Base-by-base conservation (phyloP, 64 coral and sea anemone species). In the Stylophora pistillata region DNA sequence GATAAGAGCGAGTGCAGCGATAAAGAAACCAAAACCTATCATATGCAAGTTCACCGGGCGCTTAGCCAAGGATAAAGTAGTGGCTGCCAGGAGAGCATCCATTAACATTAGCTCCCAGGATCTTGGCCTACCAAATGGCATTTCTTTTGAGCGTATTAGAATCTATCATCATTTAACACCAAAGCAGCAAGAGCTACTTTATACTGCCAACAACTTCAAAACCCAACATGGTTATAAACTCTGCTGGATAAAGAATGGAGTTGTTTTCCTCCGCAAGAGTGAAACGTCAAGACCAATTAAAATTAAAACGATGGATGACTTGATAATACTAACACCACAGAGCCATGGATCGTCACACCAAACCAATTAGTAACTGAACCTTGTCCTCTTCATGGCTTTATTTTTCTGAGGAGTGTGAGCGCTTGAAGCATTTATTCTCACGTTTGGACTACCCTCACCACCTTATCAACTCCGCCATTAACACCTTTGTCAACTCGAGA, bases 191-290 rank as follows among this genome's bases (percentile, higher is more conserved):
- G 70, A 72, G 70, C 70, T 72, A 5, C 70, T 21, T 72, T n/a
- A 72, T 72, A 72, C 23, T 28, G 70, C 70, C 70, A 72, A 72
- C 26, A 25, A 72, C 70, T 72, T 72, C 0, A 72, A 72, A 26
- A 21, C 70, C 26, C 70, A 72, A 72, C 70, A 29, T 72, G 70
- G 23, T 28, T 72, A 72, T 29, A 72, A 72, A 72, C 28, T 72
- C 26, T 72, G 70, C 26, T 72, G 70, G 70, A n/a, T n/a, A 72
- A 72, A 72, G 21, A 47, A 47, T 47, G 37, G 37, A 47, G 37
- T 7, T n/a, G n/a, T n/a, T n/a, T n/a, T n/a, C n/a, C n/a, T n/a
- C n/a, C n/a, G n/a, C n/a, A n/a, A n/a, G n/a, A n/a, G n/a, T n/a
- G n/a, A n/a, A n/a, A n/a, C n/a, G n/a, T n/a, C n/a, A n/a, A n/a